These are phyloP conservation scores for Pseudomyrmex pallidus DNA, from an alignment of 1,140 invertebrate species.

Conservation along the genomic window DNA sequence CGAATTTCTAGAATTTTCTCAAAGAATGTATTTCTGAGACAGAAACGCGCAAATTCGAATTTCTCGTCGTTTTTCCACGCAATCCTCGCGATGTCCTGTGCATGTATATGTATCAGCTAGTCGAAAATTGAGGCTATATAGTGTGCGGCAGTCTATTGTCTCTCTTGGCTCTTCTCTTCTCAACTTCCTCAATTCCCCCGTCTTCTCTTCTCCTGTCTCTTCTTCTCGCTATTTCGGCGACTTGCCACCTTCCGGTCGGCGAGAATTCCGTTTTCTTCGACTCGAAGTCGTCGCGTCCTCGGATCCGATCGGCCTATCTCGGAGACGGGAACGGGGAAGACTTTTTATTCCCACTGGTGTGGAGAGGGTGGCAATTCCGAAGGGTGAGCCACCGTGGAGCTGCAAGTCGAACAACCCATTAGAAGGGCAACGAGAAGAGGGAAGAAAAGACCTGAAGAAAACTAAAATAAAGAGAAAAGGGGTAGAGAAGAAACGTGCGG, in stretches of 20 bases:
- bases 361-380: slow-evolving; percentile 98
- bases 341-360: slow-evolving; percentile 95
- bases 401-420: slow-evolving; percentile 86
- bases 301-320: slow-evolving; percentile 44
- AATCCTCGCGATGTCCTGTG: not conserved
- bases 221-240: slow-evolving; percentile 33
- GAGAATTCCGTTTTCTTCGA: slow-evolving; percentile 54
- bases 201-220: slow-evolving; percentile 1
- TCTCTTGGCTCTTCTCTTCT: slow-evolving; percentile 81
- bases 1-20: not conserved
- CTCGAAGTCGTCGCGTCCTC: slow-evolving; percentile 36
- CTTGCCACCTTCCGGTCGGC: slow-evolving; percentile 61
- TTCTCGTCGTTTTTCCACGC: slow-evolving; percentile 29
- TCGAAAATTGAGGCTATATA: slow-evolving; percentile 81
- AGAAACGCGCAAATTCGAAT: not conserved
- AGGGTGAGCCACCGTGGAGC: slow-evolving; percentile 98
- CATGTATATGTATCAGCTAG: slow-evolving; percentile 76
- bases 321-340: slow-evolving; percentile 74
- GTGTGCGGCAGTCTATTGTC: slow-evolving; percentile 85
- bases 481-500: slow-evolving; percentile 12
- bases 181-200: slow-evolving; percentile 52
- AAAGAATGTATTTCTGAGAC: not conserved
- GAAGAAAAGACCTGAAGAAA: no score
- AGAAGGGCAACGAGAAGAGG: slow-evolving; percentile 42
- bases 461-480: not conserved